Evolutionary conservation across 1,140 invertebrate genomes (phyloP).

Genomic region (Drosophila lini): DNA sequence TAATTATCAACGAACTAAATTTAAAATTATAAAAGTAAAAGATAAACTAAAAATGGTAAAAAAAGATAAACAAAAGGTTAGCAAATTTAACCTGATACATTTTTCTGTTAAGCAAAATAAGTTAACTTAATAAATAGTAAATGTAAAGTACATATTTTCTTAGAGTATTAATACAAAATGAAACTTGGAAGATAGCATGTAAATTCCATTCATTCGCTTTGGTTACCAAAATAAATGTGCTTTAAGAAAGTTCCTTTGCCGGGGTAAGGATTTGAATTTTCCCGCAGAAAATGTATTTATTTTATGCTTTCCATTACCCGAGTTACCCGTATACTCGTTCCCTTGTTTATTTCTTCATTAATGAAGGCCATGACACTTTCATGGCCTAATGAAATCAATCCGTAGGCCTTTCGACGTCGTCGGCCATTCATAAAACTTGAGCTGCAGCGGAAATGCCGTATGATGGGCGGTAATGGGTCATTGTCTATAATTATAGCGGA

Average conservation of each 20-base stretch:
- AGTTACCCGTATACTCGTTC: not conserved
- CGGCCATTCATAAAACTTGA: slow-evolving; percentile 67
- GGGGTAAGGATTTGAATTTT: not conserved
- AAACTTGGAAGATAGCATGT: not conserved
- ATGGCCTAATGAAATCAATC: slow-evolving; percentile 54
- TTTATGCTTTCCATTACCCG: not conserved
- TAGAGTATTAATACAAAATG: not conserved
- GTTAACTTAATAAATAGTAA: not conserved
- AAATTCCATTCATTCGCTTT: not conserved
- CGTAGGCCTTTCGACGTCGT: slow-evolving; percentile 9
- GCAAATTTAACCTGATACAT: not conserved
- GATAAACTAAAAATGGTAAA: no score
- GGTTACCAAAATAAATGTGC: not conserved
- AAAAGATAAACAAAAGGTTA: no score
- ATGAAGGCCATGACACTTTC: slow-evolving; percentile 43
- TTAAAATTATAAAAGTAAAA: no score
- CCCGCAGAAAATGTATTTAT: not conserved
- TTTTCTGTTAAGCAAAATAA: not conserved
- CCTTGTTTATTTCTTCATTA: slow-evolving; percentile 28
- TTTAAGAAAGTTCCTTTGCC: not conserved
- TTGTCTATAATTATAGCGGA: slow-evolving; percentile 72
- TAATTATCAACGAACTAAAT: no score
- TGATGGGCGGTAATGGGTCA: slow-evolving; percentile 62
- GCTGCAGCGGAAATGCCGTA: slow-evolving; percentile 57
- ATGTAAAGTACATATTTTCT: not conserved